Percentiles rank a stretch among this genome's conserved stretches.
These are phyloP conservation scores for Hoplodrina blanda DNA, from an alignment of 2,888 invertebrate genomes.

Conservation along the genomic window DNA sequence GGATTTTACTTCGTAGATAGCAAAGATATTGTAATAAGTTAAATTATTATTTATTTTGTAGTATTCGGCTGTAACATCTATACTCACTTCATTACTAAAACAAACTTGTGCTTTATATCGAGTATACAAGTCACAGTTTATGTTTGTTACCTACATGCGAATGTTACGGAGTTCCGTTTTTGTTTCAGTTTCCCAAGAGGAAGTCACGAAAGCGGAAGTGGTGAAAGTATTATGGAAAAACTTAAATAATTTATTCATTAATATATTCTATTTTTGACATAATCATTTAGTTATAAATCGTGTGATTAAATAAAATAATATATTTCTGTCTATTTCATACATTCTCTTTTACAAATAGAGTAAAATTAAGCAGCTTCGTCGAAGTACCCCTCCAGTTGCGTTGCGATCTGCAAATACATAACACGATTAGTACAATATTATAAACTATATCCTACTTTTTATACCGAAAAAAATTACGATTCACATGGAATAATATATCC, in stretches of 20 bases:
- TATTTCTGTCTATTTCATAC: slow-evolving; percentile 42
- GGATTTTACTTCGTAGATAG: too few species aligned
- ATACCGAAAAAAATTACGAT: too few species aligned
- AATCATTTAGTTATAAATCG: slow-evolving; percentile 41
- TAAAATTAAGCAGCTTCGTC: slow-evolving; percentile 94
- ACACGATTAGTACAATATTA: not conserved
- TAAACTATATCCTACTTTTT: too few species aligned
- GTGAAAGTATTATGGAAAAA: not conserved
- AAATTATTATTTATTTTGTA: too few species aligned
- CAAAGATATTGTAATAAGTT: not conserved
- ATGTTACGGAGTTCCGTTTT: slow-evolving; percentile 56
- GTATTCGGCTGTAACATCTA: slow-evolving; percentile 1
- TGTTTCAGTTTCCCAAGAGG: slow-evolving; percentile 86
- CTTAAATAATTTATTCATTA: slow-evolving; percentile 38
- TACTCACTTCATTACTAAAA: not conserved
- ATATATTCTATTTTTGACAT: slow-evolving; percentile 36
- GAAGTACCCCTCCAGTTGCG: slow-evolving; percentile 97
- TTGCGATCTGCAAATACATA: slow-evolving; percentile 90
- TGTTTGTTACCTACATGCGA: slow-evolving; percentile 23
- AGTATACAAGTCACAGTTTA: slow-evolving; percentile 45
- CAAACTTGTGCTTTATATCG: not conserved
- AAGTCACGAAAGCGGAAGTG: slow-evolving; percentile 56
- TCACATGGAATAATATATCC: too few species aligned
- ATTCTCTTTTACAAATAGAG: slow-evolving; percentile 40
- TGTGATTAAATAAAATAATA: slow-evolving; percentile 56